These are phyloP conservation scores for Trichonephila clavipes DNA, from an alignment of 1,140 invertebrate genomes.

Conservation along the genomic window DNA sequence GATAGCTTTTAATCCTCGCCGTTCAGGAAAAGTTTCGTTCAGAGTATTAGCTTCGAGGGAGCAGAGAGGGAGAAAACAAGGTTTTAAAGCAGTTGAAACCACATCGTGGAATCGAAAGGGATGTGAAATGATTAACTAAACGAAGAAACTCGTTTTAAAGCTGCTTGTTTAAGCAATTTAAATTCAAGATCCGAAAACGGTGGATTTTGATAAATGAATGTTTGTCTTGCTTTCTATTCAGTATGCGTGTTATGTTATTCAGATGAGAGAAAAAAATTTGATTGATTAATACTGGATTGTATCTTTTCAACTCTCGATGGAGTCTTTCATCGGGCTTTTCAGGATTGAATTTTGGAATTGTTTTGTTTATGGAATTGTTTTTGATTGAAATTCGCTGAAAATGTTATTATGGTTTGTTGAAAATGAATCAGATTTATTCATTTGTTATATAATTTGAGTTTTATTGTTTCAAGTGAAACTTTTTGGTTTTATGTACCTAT, in stretches of 20 bases:
- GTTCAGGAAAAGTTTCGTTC: conserved; percentile 55
- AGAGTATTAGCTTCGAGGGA: conserved; percentile 21
- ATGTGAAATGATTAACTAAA: conserved; percentile 50
- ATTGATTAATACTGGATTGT: not conserved
- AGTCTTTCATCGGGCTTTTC: too few relatives aligned
- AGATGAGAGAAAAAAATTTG: not conserved
- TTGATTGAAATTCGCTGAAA: too few relatives aligned
- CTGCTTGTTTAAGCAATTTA: conserved; percentile 55
- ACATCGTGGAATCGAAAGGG: not conserved
- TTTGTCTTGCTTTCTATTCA: not conserved
- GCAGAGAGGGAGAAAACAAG: not conserved
- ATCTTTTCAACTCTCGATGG: too few relatives aligned
- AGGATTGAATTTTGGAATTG: too few relatives aligned
- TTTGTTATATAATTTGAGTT: too few relatives aligned
- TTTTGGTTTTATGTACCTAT: too few relatives aligned
- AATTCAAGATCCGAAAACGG: conserved; percentile 31
- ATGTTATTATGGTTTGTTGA: too few relatives aligned
- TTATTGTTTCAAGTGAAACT: too few relatives aligned
- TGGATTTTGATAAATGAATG: conserved; percentile 35
- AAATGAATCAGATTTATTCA: too few relatives aligned
- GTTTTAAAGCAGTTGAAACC: conserved; percentile 38
- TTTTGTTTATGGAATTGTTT: too few relatives aligned
- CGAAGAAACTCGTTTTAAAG: conserved; percentile 32
- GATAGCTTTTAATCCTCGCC: conserved; percentile 39
- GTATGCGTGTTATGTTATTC: not conserved